phyloP scores from a whole-genome alignment of 37 sponge, comb jelly and placozoan genomes.

The Hexactinellida sp. region DNA sequence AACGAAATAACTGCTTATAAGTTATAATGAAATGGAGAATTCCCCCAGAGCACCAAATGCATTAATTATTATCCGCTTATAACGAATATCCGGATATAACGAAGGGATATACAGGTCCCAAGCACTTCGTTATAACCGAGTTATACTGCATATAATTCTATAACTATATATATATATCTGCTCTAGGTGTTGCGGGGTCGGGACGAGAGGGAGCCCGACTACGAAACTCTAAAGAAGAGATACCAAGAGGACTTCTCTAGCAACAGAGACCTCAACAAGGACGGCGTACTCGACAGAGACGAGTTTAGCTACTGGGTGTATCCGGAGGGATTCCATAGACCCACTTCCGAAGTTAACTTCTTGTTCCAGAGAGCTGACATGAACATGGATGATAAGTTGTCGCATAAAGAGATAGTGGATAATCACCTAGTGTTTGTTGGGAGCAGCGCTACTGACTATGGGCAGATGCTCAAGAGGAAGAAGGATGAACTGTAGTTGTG shows the following conservation, averaged over 20 bases:
- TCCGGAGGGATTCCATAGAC: neutral
- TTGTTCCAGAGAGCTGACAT: neutral
- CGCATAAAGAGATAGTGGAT: conserved; percentile 66
- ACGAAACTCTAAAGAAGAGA: neutral
- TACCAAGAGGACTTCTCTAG: neutral
- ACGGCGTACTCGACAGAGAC: neutral
- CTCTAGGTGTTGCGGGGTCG: neutral
- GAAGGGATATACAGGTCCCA: too few relatives aligned
- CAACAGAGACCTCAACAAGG: neutral
- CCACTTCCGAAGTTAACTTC: neutral
- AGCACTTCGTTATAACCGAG: too few relatives aligned
- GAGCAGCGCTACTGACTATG: conserved; percentile 90
- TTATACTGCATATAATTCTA: too few relatives aligned
- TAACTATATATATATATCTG: too few relatives aligned
- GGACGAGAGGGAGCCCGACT: neutral
- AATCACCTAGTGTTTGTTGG: conserved; percentile 87
- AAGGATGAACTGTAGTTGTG: neutral
- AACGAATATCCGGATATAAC: too few relatives aligned
- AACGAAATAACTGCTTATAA: too few relatives aligned
- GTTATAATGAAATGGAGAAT: too few relatives aligned
- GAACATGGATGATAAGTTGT: conserved; percentile 49
- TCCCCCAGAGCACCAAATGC: too few relatives aligned
- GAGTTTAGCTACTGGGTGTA: neutral
- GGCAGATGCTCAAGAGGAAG: conserved; percentile 20
- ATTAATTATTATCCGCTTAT: too few relatives aligned